Base-by-base conservation (phyloP, 2,888 invertebrate genomes). In the Hirtodrosophila histrioides region DNA sequence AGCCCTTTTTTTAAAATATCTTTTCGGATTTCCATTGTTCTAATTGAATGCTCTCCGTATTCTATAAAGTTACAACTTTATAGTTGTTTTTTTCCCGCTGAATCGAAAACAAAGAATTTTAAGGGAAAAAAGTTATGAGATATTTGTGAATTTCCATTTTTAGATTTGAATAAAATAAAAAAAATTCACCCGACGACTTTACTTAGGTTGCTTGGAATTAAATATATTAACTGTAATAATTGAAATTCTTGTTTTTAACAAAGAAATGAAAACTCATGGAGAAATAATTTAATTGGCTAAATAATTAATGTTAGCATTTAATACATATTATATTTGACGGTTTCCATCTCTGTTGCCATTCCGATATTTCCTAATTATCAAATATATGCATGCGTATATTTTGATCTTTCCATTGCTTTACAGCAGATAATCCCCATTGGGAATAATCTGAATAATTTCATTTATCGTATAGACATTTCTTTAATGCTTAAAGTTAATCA, bases 401-500 rank as follows among this genome's bases (percentile, higher is more conserved):
- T 70, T 61, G 49, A 62, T 62, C 58, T 60, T 72, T 68, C 51
- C 57, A 63, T 61, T 78, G 76, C 79, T 17, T 17, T 17, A 68
- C 72, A 73, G 60, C 55, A 56, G 58, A 67, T 53, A 37, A 56
- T 36, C 37, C 40, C 41, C 10, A 41, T 55, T 10, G 54, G 48
- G 48, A 56, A 37, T 45, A 61, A 61, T 37, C 40, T 49, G 39
- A 78, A 78, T 75, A 75, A 85, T 67, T 60, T 69, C 48, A 68
- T 56, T 58, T 49, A 54, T 55, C 44, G 39, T 65, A 72, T 77
- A 39, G 46, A 63, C 60, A 63, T 56, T 64, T 60, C 27, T 27
- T 62, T 65, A 76, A 67, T 72, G 70, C 86, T 86, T 86, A 86
- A 70, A 75, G 72, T 50, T 86, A 85, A 89, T 86, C 89, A 88